phyloP scores from a whole-genome alignment of 2,888 invertebrate species.

The Pseudolycoriella hygida region DNA sequence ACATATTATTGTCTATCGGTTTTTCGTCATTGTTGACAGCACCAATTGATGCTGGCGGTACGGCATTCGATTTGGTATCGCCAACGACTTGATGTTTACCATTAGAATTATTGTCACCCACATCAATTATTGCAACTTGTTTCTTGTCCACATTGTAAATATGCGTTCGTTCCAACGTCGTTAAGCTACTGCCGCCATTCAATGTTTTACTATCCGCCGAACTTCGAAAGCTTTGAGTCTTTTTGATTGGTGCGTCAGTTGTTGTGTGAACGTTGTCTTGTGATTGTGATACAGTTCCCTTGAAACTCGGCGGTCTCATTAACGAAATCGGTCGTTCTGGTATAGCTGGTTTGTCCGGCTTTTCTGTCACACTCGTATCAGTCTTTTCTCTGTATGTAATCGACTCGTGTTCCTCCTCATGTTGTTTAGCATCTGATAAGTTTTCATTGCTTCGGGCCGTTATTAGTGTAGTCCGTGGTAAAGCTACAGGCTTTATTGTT shows the following conservation, averaged over 20 bases:
- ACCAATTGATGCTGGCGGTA: neutral
- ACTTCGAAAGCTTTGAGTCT: slow-evolving; percentile 13
- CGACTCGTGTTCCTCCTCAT: slow-evolving; percentile 14
- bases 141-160: slow-evolving; percentile 14
- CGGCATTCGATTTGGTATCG: neutral
- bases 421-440: slow-evolving; percentile 8
- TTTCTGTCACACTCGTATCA: slow-evolving; percentile 13
- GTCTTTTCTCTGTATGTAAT: slow-evolving; percentile 17
- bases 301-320: slow-evolving; percentile 11
- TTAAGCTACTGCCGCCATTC: slow-evolving; percentile 6
- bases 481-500: slow-evolving; percentile 29
- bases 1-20: neutral
- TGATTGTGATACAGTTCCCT: slow-evolving; percentile 6
- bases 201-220: neutral
- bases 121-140: slow-evolving; percentile 13
- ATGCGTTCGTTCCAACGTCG: slow-evolving; percentile 13
- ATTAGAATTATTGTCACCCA: slow-evolving; percentile 7
- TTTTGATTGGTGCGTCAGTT: slow-evolving; percentile 7
- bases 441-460: slow-evolving; percentile 16
- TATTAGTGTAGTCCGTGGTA: slow-evolving; percentile 28
- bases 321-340: slow-evolving; percentile 48
- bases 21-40: neutral
- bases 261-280: neutral
- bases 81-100: neutral
- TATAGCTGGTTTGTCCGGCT: slow-evolving; percentile 53